Base-by-base conservation (phyloP, 2,797 vertebrate species). In the Parauchenoglanis punctatus region DNA sequence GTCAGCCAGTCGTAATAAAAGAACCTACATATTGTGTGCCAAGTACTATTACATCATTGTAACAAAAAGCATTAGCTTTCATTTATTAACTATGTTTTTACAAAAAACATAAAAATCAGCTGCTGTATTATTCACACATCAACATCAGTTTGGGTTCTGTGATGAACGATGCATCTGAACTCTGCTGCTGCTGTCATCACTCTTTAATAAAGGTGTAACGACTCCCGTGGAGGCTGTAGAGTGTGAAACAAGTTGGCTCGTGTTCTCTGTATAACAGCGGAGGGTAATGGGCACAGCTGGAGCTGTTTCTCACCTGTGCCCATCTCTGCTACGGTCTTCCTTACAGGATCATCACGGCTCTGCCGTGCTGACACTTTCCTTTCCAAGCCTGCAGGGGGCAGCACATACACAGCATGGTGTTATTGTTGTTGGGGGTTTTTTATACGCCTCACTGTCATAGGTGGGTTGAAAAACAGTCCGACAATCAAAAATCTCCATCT, bases 321-420 rank as follows among this genome's bases (percentile, higher is more conserved):
- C 56, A 94, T 93, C 91, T 98, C 97, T 89, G 95, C 93, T 10
- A 97, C 94, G 28, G 93, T 97, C 92, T 96, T 97, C 93, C 95
- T 97, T 91, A 96, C 95, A 78, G 96, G 95, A 81, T 98, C 97
- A 80, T 98, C 97, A 52, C 94, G 96, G 86, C 95, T 96, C 91
- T 97, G 97, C 82, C 96, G 94, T 68, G 93, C 90, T 1, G 96
- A 93, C 89, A 95, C 96, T 94, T 97, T 99, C 94, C 97, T 98
- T 95, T 98, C 98, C 92, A 95, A 93, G 1, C 93, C 97, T 98
- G 90, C 87, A 89, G 84, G 86, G 81, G 77, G 92, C 88, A 91
- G 70, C 92, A 92, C 58, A 88, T 15, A 80, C 17, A 83, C 77
- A 63, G 76, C 31, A 88, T 56, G 49, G 10, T 15, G 12, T 67